These are phyloP conservation scores for Craniophora ligustri DNA, from an alignment of 2,888 invertebrate species.

Conservation along the genomic window DNA sequence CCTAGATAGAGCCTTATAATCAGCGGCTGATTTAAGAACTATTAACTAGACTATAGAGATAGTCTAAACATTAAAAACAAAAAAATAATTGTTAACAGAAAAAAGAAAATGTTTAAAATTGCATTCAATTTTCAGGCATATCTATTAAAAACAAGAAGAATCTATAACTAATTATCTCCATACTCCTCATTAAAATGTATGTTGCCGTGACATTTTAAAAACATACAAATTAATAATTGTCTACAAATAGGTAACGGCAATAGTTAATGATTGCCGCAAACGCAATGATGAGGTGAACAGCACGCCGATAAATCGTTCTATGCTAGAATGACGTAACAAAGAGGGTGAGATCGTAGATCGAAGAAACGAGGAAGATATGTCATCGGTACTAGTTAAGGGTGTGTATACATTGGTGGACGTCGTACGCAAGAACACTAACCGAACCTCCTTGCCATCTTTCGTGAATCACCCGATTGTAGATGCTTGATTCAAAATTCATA, in stretches of 20 bases:
- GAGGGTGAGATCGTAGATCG: slow-evolving; percentile 31
- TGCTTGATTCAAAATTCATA: too few relatives aligned
- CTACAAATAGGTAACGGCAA: slow-evolving; percentile 29
- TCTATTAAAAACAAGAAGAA: not conserved
- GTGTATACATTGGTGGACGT: not conserved
- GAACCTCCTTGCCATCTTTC: too few relatives aligned
- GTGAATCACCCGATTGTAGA: too few relatives aligned
- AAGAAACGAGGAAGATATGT: slow-evolving; percentile 29
- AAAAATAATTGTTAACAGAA: too few relatives aligned
- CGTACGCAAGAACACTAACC: not conserved
- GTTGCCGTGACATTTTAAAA: not conserved
- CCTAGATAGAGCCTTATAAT: too few relatives aligned
- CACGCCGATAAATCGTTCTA: slow-evolving; percentile 68
- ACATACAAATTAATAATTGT: slow-evolving; percentile 38
- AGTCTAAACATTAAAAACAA: too few relatives aligned
- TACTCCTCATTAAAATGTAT: too few relatives aligned
- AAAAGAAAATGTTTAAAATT: too few relatives aligned
- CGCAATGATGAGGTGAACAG: slow-evolving; percentile 50
- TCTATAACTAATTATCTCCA: not conserved
- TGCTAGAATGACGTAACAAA: slow-evolving; percentile 73
- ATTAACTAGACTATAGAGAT: too few relatives aligned
- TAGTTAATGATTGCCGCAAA: slow-evolving; percentile 55
- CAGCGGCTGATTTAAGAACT: too few relatives aligned
- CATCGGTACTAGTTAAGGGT: not conserved
- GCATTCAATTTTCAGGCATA: too few relatives aligned